Conservation (phyloP, 2,113 vertebrate species). For the Vulpes ferrilata region DNA sequence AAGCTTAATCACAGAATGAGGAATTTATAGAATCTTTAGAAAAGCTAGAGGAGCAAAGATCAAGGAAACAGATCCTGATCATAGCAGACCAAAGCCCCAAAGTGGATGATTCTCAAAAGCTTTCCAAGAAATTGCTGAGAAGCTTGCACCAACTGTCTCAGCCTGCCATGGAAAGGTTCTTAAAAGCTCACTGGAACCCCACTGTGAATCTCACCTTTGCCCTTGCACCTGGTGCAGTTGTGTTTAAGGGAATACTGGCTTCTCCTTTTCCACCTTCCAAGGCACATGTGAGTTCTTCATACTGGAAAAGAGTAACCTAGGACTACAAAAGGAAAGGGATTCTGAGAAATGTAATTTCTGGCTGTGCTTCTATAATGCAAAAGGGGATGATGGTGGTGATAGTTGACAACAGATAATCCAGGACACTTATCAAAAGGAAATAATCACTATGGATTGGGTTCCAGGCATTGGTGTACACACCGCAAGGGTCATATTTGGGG, state of each 20-base stretch:
- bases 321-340: background rate
- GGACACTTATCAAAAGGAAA: background rate
- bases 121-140: background rate
- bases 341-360: background rate
- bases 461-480: background rate
- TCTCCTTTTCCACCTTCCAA: background rate
- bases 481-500: background rate
- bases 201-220: background rate
- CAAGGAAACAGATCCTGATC: background rate
- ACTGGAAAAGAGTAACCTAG: background rate
- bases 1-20: background rate
- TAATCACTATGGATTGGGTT: background rate
- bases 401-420: background rate
- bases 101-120: background rate
- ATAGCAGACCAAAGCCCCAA: background rate
- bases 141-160: background rate
- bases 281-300: background rate
- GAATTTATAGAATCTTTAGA: background rate
- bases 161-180: background rate
- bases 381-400: background rate
- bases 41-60: background rate
- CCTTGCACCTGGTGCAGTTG: no score
- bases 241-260: background rate
- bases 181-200: background rate
- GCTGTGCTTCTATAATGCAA: background rate